Conservation (phyloP, 2,888 invertebrate species). For the Lasioglossum pauxillum region DNA sequence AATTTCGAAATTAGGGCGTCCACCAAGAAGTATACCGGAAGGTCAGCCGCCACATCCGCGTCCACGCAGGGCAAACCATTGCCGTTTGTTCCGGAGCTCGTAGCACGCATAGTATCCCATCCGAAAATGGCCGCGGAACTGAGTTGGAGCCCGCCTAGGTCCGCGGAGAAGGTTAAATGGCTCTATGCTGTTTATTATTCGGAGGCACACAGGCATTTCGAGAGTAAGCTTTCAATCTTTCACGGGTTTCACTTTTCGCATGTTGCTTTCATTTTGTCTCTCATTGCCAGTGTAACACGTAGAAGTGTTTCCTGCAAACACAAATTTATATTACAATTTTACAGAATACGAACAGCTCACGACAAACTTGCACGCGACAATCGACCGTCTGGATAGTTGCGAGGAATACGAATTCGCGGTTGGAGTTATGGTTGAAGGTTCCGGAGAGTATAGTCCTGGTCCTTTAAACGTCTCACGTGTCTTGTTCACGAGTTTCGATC, state of each 20-base stretch:
- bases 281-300: not conserved
- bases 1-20: conserved; percentile 88
- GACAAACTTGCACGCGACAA: conserved; percentile 85
- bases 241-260: not conserved
- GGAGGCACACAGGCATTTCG: conserved; percentile 85
- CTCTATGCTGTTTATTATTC: conserved; percentile 91
- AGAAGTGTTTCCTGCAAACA: not conserved
- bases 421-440: conserved; percentile 89
- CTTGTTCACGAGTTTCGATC: conserved; percentile 88
- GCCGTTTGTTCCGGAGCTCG: conserved; percentile 85
- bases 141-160: conserved; percentile 88
- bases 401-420: conserved; percentile 91
- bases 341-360: conserved; percentile 85
- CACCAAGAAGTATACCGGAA: conserved; percentile 87
- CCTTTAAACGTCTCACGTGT: conserved; percentile 86
- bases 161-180: conserved; percentile 85
- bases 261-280: not conserved
- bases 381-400: conserved; percentile 89
- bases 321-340: not conserved
- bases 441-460: conserved; percentile 88
- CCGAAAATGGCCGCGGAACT: conserved; percentile 88
- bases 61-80: conserved; percentile 85
- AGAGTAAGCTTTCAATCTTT: conserved; percentile 85
- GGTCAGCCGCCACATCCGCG: conserved; percentile 85
- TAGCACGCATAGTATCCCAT: conserved; percentile 85